Base-by-base conservation (phyloP, 2,797 vertebrate species). In the Helicolenus hilgendorfi region DNA sequence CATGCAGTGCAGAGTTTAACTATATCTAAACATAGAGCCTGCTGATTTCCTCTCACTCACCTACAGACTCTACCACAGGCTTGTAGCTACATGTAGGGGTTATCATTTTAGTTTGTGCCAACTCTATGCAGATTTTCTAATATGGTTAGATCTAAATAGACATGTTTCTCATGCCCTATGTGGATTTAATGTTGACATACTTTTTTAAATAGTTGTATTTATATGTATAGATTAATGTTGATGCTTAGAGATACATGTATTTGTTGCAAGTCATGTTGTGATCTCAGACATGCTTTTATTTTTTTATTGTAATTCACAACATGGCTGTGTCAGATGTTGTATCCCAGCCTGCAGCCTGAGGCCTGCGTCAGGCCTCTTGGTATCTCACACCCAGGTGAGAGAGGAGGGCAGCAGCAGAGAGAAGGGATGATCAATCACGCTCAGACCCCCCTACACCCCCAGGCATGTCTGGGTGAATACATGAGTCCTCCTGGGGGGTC, bases 301-400 rank as follows among this genome's bases (percentile, higher is more conserved):
- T 74, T n/a, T 29, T 22, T 55, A 55, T 62, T 65, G 5, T 15
- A 59, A 83, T 63, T 69, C n/a, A 41, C 18, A 72, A 60, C 55
- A 1, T 11, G 8, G 15, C 35, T 38, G 15, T 60, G 22, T 84
- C 56, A 9, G 7, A 55, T 63, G 36, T 84, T 69, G 76, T 64
- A 7, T 78, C 81, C 76, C 82, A 77, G 77, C 80, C 18, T 49
- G 41, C 27, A 81, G 81, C 49, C 74, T 26, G 31, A 62, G 18
- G 29, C 65, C 35, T 71, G 11, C 24, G 36, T 81, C 77, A 69
- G 83, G 69, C 73, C 77, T 83, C 85, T 79, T 89, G 92, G 93
- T 92, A 93, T 94, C 92, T 97, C 96, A 95, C 97, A 97, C 96
- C 92, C 87, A 94, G 91, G 95, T 96, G 96, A 95, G 73, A 96